Evolutionary conservation across 2,113 vertebrate genomes (phyloP), one percentile per base, ranked within the genome.

Genomic region (Ageneiosus marmoratus): DNA sequence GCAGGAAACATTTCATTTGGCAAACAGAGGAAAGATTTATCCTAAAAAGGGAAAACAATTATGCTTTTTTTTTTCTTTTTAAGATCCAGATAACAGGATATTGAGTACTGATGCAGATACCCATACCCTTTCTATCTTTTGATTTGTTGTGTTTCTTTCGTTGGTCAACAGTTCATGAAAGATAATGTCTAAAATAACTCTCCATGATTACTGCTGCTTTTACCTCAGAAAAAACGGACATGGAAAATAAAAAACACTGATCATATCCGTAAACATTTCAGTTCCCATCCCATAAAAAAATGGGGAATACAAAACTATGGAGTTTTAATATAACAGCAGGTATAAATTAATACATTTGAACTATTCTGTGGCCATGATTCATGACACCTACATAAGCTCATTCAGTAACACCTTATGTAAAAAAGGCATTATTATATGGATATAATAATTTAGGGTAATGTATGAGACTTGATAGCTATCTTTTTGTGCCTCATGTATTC

Each of bases 31-130:
- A 37, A 72, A 69, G 22, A 58, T 79, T 56, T 79, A 77, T 82
- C 77, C 81, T 83, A 80, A 81, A 84, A 24, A 86, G 37, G 90
- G 84, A 67, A 82, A 34, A 69, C 50, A 69, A 44, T 2, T 0
- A 63, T 60, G 24, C 1, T 48, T 24, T 48, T 62, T 79, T 29
- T 0, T 48, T 44, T 13, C 0, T 48, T 24, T 48, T 62, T 79
- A 20, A 27, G 13, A 63, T 48, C 13, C 24, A 51, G 27, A 65
- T 6, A 65, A 62, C 5, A 50, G 4, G 16, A 48, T 6, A 63
- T 24, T 63, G 50, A 18, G 20, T 50, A 63, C 15, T 51, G 58
- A 48, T 79, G 41, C 27, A 48, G 77, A 79, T 29, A 12, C 24
- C n/a, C 34, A 24, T 24, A 32, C 16, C 27, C 44, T 63, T 79